Conservation (phyloP, 1,140 invertebrate genomes). For the Halotydeus destructor region DNA sequence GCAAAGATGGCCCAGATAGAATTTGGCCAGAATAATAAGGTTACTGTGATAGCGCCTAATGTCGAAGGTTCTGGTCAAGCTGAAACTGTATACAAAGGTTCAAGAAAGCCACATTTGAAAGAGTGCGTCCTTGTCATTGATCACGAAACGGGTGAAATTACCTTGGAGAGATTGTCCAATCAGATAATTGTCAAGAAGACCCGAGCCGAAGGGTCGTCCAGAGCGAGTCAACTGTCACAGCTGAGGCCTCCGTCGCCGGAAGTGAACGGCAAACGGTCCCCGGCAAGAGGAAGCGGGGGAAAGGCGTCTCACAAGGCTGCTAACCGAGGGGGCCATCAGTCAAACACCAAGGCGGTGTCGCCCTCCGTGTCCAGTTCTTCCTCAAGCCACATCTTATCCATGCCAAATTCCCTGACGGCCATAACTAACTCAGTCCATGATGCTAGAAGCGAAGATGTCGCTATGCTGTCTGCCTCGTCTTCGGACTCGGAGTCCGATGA, state of each 20-base stretch:
- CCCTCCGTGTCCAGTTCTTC: too few relatives aligned
- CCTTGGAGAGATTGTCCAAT: conserved; percentile 64
- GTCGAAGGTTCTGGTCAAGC: conserved; percentile 56
- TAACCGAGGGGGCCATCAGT: too few relatives aligned
- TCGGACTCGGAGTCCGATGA: too few relatives aligned
- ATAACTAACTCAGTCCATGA: too few relatives aligned
- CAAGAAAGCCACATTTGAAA: conserved; percentile 64
- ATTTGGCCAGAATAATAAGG: conserved; percentile 61
- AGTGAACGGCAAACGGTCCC: neutral
- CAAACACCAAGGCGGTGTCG: too few relatives aligned
- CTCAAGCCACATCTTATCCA: too few relatives aligned
- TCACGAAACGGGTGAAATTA: conserved; percentile 68
- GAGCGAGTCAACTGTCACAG: neutral
- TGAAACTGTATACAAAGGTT: conserved; percentile 81
- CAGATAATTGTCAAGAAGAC: conserved; percentile 90
- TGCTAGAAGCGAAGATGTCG: too few relatives aligned
- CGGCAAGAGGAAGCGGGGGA: too few relatives aligned
- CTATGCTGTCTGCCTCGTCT: too few relatives aligned
- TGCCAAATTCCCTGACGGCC: too few relatives aligned
- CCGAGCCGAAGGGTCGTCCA: conserved; percentile 32
- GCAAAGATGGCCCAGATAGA: conserved; percentile 70
- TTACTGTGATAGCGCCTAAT: conserved; percentile 77
- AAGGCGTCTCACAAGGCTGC: too few relatives aligned
- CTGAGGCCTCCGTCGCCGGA: conserved; percentile 3
- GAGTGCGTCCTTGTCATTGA: conserved; percentile 91